Base-by-base conservation (phyloP, 2,888 invertebrate genomes). In the Melipona beecheii region DNA sequence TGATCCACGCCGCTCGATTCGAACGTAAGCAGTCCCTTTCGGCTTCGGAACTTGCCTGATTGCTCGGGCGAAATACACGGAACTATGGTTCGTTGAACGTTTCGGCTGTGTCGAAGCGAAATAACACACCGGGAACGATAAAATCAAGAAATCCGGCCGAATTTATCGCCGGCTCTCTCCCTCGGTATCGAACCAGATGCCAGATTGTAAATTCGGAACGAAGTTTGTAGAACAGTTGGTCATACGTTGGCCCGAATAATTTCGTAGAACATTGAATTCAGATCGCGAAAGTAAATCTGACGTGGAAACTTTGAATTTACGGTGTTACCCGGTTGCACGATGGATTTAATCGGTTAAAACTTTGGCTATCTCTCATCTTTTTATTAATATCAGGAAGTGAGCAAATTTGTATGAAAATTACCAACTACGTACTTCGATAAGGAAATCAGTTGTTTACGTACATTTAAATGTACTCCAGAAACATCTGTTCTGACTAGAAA, bases 1-100 rank as follows among this genome's bases (percentile, higher is more conserved):
- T 65, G 73, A 84, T 75, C 64, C 70, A 50, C 56, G 24, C 56
- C 60, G 64, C 49, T 15, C 69, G 74, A 68, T 74, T 62, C 66
- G 74, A 71, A 75, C 43, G 65, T 50, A 68, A 43, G 62, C 21
- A 58, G 43, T 36, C 15, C 43, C 43, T 43, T 43, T 43, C 56
- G 71, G 52, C 60, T 69, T 62, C 52, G n/a, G 66, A 69, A 77
- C 65, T 70, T 56, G 58, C 73, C 27, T 54, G 75, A 81, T 84
- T 65, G 31, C 64, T 36, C 19, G 19, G 21, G 6, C 56, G 52
- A 27, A 64, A 76, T 73, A 54, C 50, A 73, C 27, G 72, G 49
- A 68, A 71, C 66, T 36, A 58, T 11, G 62, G 43, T 62, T 43
- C 49, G 62, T 56, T 43, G 31, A 21, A 36, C 68, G 21, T 3